Evolutionary conservation across 2,888 invertebrate species (phyloP).

Genomic region (Drosophila leonis): DNA sequence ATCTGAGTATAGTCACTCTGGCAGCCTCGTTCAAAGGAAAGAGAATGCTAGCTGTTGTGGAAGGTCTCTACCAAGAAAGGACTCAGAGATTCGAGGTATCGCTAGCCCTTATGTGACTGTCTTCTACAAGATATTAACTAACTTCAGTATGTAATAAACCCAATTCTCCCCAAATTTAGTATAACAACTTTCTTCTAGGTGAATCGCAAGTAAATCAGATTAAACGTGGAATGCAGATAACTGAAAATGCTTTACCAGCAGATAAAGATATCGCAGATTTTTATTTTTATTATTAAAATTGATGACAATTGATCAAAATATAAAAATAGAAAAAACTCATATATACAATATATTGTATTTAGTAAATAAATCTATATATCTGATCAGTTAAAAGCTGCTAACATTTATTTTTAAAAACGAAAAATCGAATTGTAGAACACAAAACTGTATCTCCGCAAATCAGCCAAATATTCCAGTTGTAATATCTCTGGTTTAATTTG

Average conservation of each 20-base stretch:
- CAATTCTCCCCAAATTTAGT: accelerated
- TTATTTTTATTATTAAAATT: no score
- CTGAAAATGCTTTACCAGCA: not conserved
- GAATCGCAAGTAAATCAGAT: not conserved
- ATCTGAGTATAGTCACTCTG: not conserved
- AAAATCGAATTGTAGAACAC: not conserved
- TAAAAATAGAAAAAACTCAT: no score
- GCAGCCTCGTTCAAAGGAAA: not conserved
- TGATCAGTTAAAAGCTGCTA: not conserved
- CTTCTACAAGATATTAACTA: not conserved
- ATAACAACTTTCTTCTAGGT: not conserved
- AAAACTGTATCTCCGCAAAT: not conserved
- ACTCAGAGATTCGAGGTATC: not conserved
- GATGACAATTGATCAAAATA: no score
- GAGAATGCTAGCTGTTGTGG: not conserved
- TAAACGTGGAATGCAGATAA: not conserved
- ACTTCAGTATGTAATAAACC: not conserved
- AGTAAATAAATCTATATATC: no score
- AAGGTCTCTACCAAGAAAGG: not conserved
- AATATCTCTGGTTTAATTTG: slow-evolving; percentile 13
- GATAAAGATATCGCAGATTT: not conserved
- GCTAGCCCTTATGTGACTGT: slow-evolving; percentile 11
- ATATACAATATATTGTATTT: no score
- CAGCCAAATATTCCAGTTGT: not conserved
- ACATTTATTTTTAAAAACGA: not conserved